Percentiles rank a stretch among this genome's conserved stretches.
Conservation (phyloP, 1,140 invertebrate species). For the Solen grandis region DNA sequence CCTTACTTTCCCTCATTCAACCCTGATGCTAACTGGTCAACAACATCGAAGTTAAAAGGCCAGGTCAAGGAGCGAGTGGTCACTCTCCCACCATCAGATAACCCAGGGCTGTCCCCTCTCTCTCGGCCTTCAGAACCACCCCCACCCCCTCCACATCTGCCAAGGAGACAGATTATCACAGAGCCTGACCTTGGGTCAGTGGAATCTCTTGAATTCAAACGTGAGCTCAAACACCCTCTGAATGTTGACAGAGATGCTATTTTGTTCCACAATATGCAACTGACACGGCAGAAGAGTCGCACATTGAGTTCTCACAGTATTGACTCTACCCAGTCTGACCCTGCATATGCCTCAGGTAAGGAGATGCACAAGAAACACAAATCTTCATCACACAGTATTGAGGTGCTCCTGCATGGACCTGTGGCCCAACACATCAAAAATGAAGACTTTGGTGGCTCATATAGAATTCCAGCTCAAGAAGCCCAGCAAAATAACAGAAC, state of each 20-base stretch:
- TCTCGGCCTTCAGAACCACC: slow-evolving; percentile 7
- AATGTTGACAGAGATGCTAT: slow-evolving; percentile 76
- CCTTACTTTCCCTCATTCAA: slow-evolving; percentile 24
- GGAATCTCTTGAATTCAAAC: slow-evolving; percentile 67
- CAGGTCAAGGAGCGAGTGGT: slow-evolving; percentile 40
- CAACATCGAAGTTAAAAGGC: slow-evolving; percentile 39
- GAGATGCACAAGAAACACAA: slow-evolving; percentile 53
- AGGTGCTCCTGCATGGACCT: slow-evolving; percentile 73
- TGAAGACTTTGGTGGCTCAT: slow-evolving; percentile 53
- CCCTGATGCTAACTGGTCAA: slow-evolving; percentile 56
- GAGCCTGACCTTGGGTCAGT: slow-evolving; percentile 60
- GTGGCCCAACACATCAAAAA: slow-evolving; percentile 6
- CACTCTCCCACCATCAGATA: slow-evolving; percentile 36
- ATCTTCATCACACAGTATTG: slow-evolving; percentile 74
- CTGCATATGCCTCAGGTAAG: slow-evolving; percentile 64
- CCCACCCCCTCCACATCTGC: slow-evolving; percentile 35
- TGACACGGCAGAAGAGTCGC: slow-evolving; percentile 66
- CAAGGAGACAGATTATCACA: slow-evolving; percentile 29
- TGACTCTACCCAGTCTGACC: slow-evolving; percentile 75
- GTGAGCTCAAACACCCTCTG: slow-evolving; percentile 69
- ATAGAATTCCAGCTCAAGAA: slow-evolving; percentile 35
- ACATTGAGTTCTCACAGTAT: slow-evolving; percentile 70
- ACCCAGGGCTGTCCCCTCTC: not conserved
- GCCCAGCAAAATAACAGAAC: slow-evolving; percentile 22
- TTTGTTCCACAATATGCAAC: slow-evolving; percentile 77